Evolutionary conservation across 2,797 vertebrate species (phyloP).

Genomic region (Tympanoctomys barrerae): DNA sequence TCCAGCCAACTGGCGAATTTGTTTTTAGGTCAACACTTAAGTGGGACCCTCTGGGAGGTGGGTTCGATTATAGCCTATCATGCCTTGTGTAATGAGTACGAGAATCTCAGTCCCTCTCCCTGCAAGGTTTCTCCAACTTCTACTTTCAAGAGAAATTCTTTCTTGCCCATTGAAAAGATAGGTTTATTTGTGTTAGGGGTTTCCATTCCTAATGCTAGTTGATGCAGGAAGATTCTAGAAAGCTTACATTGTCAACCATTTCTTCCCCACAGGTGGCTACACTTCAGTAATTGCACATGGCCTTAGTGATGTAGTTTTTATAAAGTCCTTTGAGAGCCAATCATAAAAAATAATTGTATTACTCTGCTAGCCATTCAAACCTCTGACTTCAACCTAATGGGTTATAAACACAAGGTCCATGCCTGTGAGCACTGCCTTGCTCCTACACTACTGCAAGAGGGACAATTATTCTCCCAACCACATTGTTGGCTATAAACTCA

Average conservation of each 20-base stretch:
- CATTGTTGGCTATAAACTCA: constrained; percentile 36
- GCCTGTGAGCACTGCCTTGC: constrained; percentile 56
- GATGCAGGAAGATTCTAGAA: constrained; percentile 71
- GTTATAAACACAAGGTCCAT: constrained; percentile 70
- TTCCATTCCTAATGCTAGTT: constrained; percentile 14
- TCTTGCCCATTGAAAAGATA: constrained; percentile 52
- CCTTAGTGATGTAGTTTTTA: constrained; percentile 81
- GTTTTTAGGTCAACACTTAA: constrained; percentile 92
- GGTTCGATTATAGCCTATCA: constrained; percentile 87
- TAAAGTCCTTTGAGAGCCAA: constrained; percentile 79
- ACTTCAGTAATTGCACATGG: constrained; percentile 81
- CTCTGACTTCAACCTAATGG: constrained; percentile 79
- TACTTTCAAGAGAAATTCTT: constrained; percentile 72
- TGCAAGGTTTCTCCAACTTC: constrained; percentile 80
- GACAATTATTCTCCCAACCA: constrained; percentile 54
- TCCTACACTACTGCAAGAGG: constrained; percentile 39
- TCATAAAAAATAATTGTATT: constrained; percentile 84
- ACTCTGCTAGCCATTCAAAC: constrained; percentile 77
- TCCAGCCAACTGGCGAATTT: constrained; percentile 89
- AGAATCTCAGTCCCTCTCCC: constrained; percentile 85
- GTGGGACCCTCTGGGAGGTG: constrained; percentile 87
- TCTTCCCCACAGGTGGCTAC: constrained; percentile 78
- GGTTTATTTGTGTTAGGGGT: constrained; percentile 55
- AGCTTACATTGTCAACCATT: constrained; percentile 72
- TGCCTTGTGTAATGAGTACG: constrained; percentile 86